Base-by-base conservation (phyloP, 2,797 vertebrate species). In the Brotula barbata region DNA sequence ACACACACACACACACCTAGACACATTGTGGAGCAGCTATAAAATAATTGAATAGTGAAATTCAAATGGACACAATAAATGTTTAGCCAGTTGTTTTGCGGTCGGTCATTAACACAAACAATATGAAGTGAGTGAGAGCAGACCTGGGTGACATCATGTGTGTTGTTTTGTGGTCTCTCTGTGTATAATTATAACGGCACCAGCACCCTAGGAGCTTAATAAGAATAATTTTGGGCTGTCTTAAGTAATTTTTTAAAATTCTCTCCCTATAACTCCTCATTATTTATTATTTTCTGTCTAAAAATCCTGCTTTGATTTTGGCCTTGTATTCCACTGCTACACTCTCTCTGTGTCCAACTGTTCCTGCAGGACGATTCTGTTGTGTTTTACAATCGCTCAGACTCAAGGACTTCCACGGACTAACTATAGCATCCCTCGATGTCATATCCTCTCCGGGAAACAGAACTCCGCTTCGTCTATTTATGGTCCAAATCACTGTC, bases 401-500 rank as follows among this genome's bases (percentile, higher is more conserved):
- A n/a, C n/a, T 69, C 51, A 73, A 69, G 58, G 48, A 66, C 69
- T 37, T 73, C 37, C 50, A 47, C 7, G 49, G 25, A 19, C 52
- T 57, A 58, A 65, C 45, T 66, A 23, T 66, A 71, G 64, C 40
- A 50, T 61, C 9, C 44, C 19, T 42, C 46, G 0, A 31, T 51
- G 54, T 50, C 45, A 67, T 39, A 48, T 77, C 60, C 60, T 66
- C 42, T 42, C 52, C 33, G 12, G 55, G 66, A 59, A 56, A 43
- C 56, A 19, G 6, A 61, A 45, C 34, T 57, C 21, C 34, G 12
- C 59, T 63, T 58, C 21, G 45, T 80, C 58, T 77, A 67, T 73
- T 81, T 74, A 53, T 47, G 66, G 47, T 58, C 53, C 55, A 60
- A 68, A 58, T 80, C 36, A 65, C 42, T 68, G 65, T 73, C 53